Evolutionary conservation across 2,113 vertebrate genomes (phyloP).

Genomic region (Oryzias curvinotus): DNA sequence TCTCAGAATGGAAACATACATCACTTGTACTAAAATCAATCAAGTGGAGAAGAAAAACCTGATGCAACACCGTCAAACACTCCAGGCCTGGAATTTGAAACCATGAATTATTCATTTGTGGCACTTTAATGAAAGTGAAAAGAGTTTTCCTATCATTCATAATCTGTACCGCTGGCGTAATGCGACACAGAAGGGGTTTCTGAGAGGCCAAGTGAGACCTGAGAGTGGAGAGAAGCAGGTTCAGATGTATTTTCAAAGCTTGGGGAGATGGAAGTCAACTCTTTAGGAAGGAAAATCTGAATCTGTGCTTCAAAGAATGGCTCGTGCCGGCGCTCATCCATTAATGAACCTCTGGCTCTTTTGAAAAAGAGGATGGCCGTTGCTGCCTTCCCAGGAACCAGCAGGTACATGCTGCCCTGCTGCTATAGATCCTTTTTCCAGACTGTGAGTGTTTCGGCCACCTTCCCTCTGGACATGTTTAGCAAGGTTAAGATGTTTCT

Average conservation of each 20-base stretch:
- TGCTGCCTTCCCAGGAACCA: too few species aligned
- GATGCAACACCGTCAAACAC: slow-evolving; percentile 63
- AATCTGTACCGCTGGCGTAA: slow-evolving; percentile 71
- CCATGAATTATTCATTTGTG: slow-evolving; percentile 74
- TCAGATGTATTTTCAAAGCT: slow-evolving; percentile 30
- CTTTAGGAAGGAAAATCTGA: background rate
- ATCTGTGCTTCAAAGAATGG: background rate
- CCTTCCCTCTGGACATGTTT: too few species aligned
- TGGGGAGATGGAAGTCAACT: background rate
- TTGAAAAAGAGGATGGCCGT: too few species aligned
- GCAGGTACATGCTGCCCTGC: too few species aligned
- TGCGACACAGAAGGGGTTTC: slow-evolving; percentile 62
- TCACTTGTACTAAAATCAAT: slow-evolving; percentile 37
- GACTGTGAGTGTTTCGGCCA: too few species aligned
- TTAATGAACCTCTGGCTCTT: too few species aligned
- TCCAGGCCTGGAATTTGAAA: slow-evolving; percentile 64
- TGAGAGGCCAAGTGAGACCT: slow-evolving; percentile 26
- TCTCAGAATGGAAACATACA: slow-evolving; percentile 31
- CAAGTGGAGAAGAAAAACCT: slow-evolving; percentile 43
- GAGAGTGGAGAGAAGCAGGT: slow-evolving; percentile 8
- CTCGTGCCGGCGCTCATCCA: too few species aligned
- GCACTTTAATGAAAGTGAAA: slow-evolving; percentile 73
- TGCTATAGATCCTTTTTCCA: too few species aligned
- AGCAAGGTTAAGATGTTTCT: too few species aligned
- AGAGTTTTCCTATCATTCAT: slow-evolving; percentile 74